These are phyloP conservation scores for Zeugodacus cucurbitae DNA, from an alignment of 1,140 invertebrate species.

Conservation along the genomic window DNA sequence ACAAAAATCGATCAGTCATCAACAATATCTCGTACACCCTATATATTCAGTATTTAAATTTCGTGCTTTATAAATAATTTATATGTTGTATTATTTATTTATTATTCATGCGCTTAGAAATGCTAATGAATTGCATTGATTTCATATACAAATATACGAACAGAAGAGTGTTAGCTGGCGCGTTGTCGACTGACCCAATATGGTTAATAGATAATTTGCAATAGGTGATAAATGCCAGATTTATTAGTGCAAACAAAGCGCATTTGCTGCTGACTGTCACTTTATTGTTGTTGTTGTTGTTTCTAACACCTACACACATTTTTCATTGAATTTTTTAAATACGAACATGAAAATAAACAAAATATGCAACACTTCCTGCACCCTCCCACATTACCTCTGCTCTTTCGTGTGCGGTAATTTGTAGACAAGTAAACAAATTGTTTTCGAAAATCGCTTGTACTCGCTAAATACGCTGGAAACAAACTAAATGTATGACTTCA, in stretches of 20 bases:
- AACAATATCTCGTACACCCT: background rate
- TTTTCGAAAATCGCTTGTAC: background rate
- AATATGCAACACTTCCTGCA: constrained; percentile 2
- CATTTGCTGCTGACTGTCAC: background rate
- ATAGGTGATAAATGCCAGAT: constrained; percentile 32
- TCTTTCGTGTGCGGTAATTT: background rate
- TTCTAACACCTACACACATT: background rate
- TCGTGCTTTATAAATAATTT: background rate
- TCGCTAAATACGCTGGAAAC: background rate
- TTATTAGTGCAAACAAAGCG: background rate
- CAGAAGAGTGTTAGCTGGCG: background rate
- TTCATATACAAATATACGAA: background rate
- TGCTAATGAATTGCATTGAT: constrained; percentile 22
- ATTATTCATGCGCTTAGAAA: background rate
- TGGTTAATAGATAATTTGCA: constrained; percentile 37
- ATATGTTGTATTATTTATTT: background rate
- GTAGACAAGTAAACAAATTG: background rate
- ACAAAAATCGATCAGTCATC: background rate
- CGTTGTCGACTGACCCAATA: constrained; percentile 13
- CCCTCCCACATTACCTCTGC: background rate
- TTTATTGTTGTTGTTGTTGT: background rate
- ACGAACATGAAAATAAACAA: background rate
- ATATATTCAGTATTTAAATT: background rate
- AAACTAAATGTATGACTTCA: background rate
- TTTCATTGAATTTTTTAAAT: background rate